These are phyloP conservation scores for Masticophis lateralis DNA, from an alignment of 2,797 vertebrate species.

Conservation along the genomic window DNA sequence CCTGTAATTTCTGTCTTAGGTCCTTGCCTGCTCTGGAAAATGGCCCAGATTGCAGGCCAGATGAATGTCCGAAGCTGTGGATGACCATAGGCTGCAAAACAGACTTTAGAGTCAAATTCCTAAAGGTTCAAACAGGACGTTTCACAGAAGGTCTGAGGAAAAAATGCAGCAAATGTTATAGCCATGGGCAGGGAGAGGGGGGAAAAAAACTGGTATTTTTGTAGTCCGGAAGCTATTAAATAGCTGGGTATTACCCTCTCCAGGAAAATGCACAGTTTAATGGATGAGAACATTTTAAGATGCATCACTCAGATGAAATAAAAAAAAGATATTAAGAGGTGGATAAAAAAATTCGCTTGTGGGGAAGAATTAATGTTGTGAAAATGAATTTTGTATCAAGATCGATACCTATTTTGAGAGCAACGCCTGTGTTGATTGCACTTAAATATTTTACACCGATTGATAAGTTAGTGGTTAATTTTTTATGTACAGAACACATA, in stretches of 20 bases:
- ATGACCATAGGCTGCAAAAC: conserved; percentile 35
- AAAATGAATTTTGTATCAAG: background rate
- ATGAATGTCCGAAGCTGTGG: conserved; percentile 23
- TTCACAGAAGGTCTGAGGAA: background rate
- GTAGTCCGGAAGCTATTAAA: background rate
- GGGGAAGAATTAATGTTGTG: background rate
- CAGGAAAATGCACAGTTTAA: background rate
- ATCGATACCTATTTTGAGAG: background rate
- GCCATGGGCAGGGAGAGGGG: background rate
- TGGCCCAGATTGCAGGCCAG: conserved; percentile 40
- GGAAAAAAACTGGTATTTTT: background rate
- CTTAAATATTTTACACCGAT: background rate
- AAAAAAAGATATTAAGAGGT: background rate
- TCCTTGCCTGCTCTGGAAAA: conserved; percentile 49
- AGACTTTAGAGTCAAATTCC: background rate
- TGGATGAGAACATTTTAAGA: background rate
- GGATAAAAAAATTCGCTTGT: background rate
- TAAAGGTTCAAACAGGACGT: background rate
- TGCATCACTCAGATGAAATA: background rate
- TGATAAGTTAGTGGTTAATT: background rate
- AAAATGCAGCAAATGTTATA: background rate
- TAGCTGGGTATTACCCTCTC: background rate
- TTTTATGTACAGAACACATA: background rate
- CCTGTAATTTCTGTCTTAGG: conserved; percentile 67
- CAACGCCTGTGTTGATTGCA: background rate